A percentile compares a stretch with the other conserved stretches of the same genome.
phyloP scores from a whole-genome alignment of 2,888 invertebrate genomes.

The Mythimna impura region DNA sequence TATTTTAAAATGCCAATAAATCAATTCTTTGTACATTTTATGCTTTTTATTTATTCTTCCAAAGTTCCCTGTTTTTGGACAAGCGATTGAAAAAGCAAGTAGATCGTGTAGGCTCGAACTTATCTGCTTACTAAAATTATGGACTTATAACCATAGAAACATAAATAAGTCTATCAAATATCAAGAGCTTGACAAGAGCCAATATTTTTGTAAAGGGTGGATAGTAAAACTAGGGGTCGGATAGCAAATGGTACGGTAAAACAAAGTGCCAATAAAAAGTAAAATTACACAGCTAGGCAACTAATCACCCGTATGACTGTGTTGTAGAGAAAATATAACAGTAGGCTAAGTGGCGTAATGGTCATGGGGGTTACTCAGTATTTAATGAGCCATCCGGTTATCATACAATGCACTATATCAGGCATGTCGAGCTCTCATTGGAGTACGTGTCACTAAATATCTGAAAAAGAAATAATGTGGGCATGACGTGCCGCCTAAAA shows the following conservation, averaged over 20 bases:
- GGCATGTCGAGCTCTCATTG: no score
- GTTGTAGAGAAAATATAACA: constrained; percentile 25
- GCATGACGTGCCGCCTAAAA: no score
- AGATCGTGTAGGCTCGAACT: background rate
- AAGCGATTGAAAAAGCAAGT: background rate
- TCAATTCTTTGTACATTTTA: constrained; percentile 1
- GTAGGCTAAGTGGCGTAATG: constrained; percentile 24
- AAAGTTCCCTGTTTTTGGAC: background rate
- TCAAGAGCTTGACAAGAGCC: constrained; percentile 39
- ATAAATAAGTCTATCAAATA: constrained; percentile 42
- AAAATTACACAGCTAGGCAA: constrained; percentile 61
- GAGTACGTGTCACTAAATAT: no score
- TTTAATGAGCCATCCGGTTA: no score
- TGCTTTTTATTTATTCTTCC: background rate
- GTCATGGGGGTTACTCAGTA: no score
- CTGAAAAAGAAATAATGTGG: no score
- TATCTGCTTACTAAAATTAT: background rate
- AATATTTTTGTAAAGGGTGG: constrained; percentile 59
- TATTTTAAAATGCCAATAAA: constrained; percentile 22
- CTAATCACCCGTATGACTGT: constrained; percentile 58
- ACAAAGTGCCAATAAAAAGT: constrained; percentile 68
- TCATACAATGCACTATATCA: no score
- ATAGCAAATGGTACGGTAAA: constrained; percentile 47
- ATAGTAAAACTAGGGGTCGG: constrained; percentile 46
- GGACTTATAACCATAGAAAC: background rate